phyloP scores from a whole-genome alignment of 2,113 vertebrate genomes.

The Austrofundulus limnaeus region DNA sequence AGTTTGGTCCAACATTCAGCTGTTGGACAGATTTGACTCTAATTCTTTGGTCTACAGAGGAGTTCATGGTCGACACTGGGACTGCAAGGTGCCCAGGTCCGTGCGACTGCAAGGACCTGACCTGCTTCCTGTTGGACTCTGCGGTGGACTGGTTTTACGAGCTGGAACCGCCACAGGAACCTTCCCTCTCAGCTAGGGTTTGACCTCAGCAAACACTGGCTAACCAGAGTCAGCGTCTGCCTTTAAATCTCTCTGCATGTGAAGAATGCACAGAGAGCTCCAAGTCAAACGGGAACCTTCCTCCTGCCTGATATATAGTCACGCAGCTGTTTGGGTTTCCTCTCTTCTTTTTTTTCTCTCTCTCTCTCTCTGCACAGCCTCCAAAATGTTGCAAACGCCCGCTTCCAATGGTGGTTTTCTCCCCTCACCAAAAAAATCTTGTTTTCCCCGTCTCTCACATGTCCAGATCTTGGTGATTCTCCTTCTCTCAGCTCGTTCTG shows the following conservation, averaged over 20 bases:
- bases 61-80: too few species aligned
- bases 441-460: constrained; percentile 36
- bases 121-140: constrained; percentile 5
- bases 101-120: background rate
- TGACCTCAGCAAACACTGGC: constrained; percentile 42
- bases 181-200: constrained; percentile 25
- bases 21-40: too few species aligned
- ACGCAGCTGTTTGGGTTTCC: constrained; percentile 36
- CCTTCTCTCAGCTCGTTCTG: constrained; percentile 42
- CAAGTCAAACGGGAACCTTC: constrained; percentile 63
- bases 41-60: too few species aligned
- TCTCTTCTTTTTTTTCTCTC: constrained; percentile 6
- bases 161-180: constrained; percentile 30
- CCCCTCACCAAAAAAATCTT: constrained; percentile 17
- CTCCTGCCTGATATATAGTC: constrained; percentile 31
- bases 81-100: too few species aligned
- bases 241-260: constrained; percentile 56
- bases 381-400: constrained; percentile 34
- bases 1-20: too few species aligned
- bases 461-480: constrained; percentile 35
- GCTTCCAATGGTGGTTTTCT: constrained; percentile 19
- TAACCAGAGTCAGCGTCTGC: constrained; percentile 50
- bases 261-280: constrained; percentile 58
- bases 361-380: constrained; percentile 7
- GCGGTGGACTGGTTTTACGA: constrained; percentile 18